Evolutionary conservation across 2,888 invertebrate species (phyloP), one percentile per base, ranked within the genome.

Genomic region (Rhamphomyia laevipes): DNA sequence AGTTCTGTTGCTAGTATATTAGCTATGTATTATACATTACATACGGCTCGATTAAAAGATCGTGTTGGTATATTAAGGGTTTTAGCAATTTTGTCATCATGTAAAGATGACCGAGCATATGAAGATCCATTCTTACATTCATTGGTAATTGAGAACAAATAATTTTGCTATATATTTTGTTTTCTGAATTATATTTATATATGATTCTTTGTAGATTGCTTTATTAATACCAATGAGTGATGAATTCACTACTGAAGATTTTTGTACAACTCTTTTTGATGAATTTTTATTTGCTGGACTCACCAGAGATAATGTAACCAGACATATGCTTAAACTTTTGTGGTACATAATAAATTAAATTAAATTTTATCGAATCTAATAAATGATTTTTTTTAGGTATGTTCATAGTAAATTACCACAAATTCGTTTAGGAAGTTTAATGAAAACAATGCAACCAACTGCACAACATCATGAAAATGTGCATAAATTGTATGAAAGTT

Each of bases 101-200:
- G 92, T 65, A 90, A 92, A 68, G 88, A 87, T 61, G 91, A 93
- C 59, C 76, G 92, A 53, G 89, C 94, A 1, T 94, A 91, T 66
- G 93, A 94, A 66, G 95, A 96, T 73, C 93, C 93, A 6, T 94
- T 93, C 67, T 71, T 96, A 49, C 95, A 96, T 74, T 89, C 91
- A 13, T 73, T 96, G 59, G 89, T 88, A 61, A 51, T 48, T 15
- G 31, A 21, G 42, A 42, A n/a, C n/a, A n/a, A n/a, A n/a, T n/a
- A n/a, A n/a, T n/a, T n/a, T n/a, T n/a, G n/a, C 11, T 9, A 30
- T 30, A 11, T 9, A 30, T 30, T 30, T 9, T 9, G 30, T 9
- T 30, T 9, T 30, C 11, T 9, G 11, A 30, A 30, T 9, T 9
- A 6, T 9, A 9, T 30, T 30, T 30, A 30, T 30, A 23, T 13